Percentiles rank a stretch among this genome's conserved stretches.
phyloP scores from a whole-genome alignment of 2,113 vertebrate species.

The Phylloscopus trochiloides region DNA sequence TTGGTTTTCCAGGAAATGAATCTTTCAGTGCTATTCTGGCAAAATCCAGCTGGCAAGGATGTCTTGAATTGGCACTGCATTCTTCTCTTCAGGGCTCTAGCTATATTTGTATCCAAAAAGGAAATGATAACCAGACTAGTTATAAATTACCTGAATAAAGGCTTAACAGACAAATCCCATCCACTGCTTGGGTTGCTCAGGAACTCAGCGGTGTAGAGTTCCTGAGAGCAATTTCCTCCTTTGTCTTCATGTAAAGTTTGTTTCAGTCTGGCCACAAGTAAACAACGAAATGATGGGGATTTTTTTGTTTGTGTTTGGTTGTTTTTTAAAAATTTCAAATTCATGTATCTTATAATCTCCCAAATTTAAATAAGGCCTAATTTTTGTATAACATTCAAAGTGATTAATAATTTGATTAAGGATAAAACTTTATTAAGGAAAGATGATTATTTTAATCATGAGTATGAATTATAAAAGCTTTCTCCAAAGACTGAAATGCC shows the following conservation, averaged over 20 bases:
- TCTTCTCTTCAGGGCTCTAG: neutral
- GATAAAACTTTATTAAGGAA: neutral
- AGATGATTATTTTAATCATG: neutral
- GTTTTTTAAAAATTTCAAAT: neutral
- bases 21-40: neutral
- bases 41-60: neutral
- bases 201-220: neutral
- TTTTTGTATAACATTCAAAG: neutral
- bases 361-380: neutral
- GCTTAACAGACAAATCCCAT: neutral
- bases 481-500: neutral
- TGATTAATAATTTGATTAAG: neutral
- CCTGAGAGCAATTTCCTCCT: neutral
- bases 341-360: neutral
- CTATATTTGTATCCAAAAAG: neutral
- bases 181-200: neutral
- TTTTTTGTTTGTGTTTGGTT: neutral
- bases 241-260: neutral
- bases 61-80: neutral
- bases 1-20: neutral
- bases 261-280: neutral
- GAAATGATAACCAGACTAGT: neutral
- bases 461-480: neutral
- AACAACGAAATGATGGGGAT: neutral
- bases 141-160: neutral